Base-by-base conservation (phyloP, 2,797 vertebrate species). In the Carcharodon carcharias region DNA sequence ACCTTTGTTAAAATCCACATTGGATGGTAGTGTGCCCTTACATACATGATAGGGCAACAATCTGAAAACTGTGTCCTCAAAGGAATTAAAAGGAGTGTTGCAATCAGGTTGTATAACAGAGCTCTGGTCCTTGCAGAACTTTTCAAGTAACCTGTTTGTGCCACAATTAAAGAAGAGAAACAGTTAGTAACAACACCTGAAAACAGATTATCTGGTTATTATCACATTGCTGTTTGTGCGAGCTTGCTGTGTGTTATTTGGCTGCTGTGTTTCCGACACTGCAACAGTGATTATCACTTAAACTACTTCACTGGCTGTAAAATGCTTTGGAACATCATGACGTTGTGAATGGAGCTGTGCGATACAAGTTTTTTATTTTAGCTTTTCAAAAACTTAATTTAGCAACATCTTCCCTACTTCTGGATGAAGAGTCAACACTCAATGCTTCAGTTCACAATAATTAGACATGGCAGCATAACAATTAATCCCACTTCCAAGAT, bases 1-100 rank as follows among this genome's bases (percentile, higher is more conserved):
- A 98, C 98, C 98, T 97, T 97, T 96, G 69, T 40, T 96, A 96
- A 98, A 98, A 97, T 98, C 97, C 0, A 97, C 97, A 96, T 97
- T 97, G 82, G 97, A 97, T 96, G 98, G 98, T 96, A 97, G 97
- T 96, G 97, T 97, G 96, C 98, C 98, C 3, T 97, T 97, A 77
- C 98, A 98, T 96, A 97, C 96, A 97, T 98, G 98, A 97, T 98
- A 98, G 1, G 98, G 98, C 97, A 98, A 97, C 96, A 98, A 97
- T 96, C 97, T 97, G 80, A 96, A 97, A 0, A 98, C 97, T 0
- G 98, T 97, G 45, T 98, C 98, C 96, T 97, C 97, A 97, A 98
- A 96, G 0, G 98, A 97, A 97, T 97, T 50, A 96, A 98, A 98
- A 87, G 97, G 97, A 50, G 97, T 96, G 23, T 96, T 96, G 94